Evolutionary conservation across 2,888 invertebrate genomes (phyloP).

Genomic region (Lissocephala sabroskyi): DNA sequence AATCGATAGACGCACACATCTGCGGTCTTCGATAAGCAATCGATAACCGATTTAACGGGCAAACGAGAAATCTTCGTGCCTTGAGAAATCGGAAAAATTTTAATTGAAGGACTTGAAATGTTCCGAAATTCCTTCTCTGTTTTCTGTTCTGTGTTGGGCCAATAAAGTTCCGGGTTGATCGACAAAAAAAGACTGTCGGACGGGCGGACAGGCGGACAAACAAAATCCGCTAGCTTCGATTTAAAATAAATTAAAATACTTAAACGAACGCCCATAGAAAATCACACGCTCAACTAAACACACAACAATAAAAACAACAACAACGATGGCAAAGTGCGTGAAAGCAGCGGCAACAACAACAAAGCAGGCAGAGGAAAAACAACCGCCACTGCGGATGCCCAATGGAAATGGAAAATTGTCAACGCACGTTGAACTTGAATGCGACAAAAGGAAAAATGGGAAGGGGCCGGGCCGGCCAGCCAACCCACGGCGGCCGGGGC

Average conservation of each 20-base stretch:
- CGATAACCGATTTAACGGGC: too few species aligned
- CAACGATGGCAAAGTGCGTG: slow-evolving; percentile 25
- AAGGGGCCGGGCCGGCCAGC: neutral
- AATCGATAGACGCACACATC: slow-evolving; percentile 3
- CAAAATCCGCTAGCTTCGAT: slow-evolving; percentile 33
- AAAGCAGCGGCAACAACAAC: slow-evolving; percentile 32
- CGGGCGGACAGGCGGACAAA: too few species aligned
- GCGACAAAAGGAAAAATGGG: slow-evolving; percentile 8
- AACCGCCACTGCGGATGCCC: slow-evolving; percentile 20
- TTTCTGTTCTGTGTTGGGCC: too few species aligned
- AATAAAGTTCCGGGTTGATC: slow-evolving; percentile 65
- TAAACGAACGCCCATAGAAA: neutral
- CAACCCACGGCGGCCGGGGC: neutral
- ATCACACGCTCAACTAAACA: slow-evolving; percentile 48
- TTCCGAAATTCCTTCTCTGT: too few species aligned
- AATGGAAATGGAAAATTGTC: slow-evolving; percentile 59
- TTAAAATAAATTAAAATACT: slow-evolving; percentile 54
- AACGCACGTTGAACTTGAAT: slow-evolving; percentile 64
- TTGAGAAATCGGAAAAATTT: too few species aligned
- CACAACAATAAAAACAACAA: slow-evolving; percentile 45
- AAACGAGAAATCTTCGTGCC: too few species aligned
- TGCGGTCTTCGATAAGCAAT: too few species aligned
- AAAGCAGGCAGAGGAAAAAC: slow-evolving; percentile 13
- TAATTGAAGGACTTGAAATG: too few species aligned
- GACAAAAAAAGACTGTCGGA: slow-evolving; percentile 13